Base-by-base conservation (phyloP, 2,888 invertebrate genomes). In the Nemotelus nigrinus region DNA sequence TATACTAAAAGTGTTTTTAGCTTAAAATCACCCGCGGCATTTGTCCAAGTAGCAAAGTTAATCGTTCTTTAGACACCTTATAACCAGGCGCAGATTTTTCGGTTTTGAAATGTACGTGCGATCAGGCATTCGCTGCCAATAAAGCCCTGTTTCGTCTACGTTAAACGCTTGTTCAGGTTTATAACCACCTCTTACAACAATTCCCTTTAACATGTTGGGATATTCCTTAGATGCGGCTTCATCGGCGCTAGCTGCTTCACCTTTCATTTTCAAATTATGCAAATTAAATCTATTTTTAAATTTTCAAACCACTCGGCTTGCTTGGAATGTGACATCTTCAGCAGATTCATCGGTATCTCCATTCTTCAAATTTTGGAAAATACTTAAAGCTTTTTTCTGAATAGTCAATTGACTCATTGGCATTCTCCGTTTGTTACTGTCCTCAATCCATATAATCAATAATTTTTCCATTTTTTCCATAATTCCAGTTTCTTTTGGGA, bases 1-100 rank as follows among this genome's bases (percentile, higher is more conserved):
- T 83, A 82, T 47, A 84, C 81, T 75, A 84, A 78, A 77, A 83
- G 72, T 50, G 82, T 81, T 79, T 81, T 83, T 67, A 81, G 78
- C 70, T 64, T 77, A n/a, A 78, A 81, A 77, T 82, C 81, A 57
- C 83, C 83, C 77, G 81, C 80, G 48, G 81, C 82, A 80, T 82
- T 83, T 44, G 79, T 75, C 83, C 80, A 4, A 83, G 78, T 72
- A 83, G 57, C 6, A 83, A 78, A 65, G 82, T 82, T 25, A 82
- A 72, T 70, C 81, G 80, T 79, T 82, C 82, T 78, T 82, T 82
- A 41, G 81, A 75, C 45, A 80, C 79, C 55, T 78, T 79, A 82
- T 48, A 81, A 78, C 80, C 81, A 74, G 76, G 39, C 43, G n/a
- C 65, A 8, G 81, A 71, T 78, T 82, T 82, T 77, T 83, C 82